Evolutionary conservation across 2,797 vertebrate species (phyloP), one percentile per base, ranked within the genome.

Genomic region (Alcedo atthis): DNA sequence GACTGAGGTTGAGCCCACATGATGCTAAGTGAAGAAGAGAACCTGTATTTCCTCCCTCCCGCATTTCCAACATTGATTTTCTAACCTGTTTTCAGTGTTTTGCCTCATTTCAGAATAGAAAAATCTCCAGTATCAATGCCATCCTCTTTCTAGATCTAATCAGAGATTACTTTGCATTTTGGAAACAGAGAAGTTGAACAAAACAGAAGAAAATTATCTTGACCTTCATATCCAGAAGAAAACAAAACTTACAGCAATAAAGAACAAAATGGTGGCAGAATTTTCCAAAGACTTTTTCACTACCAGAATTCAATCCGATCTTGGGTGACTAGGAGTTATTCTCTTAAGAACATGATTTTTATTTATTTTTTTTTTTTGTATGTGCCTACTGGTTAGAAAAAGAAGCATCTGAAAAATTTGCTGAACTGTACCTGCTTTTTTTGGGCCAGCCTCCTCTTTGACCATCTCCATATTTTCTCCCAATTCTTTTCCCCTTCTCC

Each of bases 41-140:
- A 25, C 37, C 26, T 84, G 81, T 55, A 77, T 81, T 90, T 94
- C 33, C 18, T 87, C 26, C 46, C 25, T 70, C 18, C 57, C 67
- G 68, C 33, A 42, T 91, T 94, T 80, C 40, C 66, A 43, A 78
- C 87, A 95, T 17, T 81, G 74, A 96, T 94, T 95, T 96, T 92
- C 74, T 88, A 46, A 89, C 78, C 84, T 87, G 35, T 68, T 96
- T 96, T 77, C 8, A 32, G 70, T 17, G 15, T 17, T 64, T 64
- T 80, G 48, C 32, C 63, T 93, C 68, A 71, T 53, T 92, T 93
- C 55, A 78, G 77, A 92, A 74, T 9, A 82, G 37, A 94, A 95
- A 78, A 87, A 37, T 20, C 76, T 81, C 54, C 59, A 79, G 32
- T 63, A 92, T 76, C 55, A 48, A 20, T 82, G 90, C 46, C 18